A percentile compares a stretch with the other conserved stretches of the same genome.
phyloP scores from a whole-genome alignment of 2,113 vertebrate species.

The Bubo bubo region DNA sequence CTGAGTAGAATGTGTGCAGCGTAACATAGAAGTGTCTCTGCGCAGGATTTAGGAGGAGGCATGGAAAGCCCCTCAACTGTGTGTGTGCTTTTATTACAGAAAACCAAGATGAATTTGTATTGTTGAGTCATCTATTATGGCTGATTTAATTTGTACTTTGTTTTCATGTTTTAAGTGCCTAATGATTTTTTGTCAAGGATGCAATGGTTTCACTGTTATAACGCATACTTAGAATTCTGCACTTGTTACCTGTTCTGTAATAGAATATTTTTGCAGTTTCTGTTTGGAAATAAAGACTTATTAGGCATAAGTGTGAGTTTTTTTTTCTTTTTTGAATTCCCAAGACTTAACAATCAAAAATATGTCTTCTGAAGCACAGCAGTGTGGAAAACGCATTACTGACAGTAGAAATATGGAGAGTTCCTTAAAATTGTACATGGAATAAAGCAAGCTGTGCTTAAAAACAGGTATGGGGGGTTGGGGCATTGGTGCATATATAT shows the following conservation, averaged over 20 bases:
- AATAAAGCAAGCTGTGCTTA: not conserved
- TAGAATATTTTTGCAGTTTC: constrained; percentile 70
- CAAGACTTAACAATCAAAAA: not conserved
- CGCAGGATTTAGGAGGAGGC: constrained; percentile 43
- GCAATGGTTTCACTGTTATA: constrained; percentile 31
- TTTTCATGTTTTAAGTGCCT: constrained; percentile 68
- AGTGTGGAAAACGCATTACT: not conserved
- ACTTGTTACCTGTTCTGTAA: constrained; percentile 60
- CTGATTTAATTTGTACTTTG: constrained; percentile 41
- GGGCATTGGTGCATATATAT: not conserved
- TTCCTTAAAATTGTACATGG: not conserved
- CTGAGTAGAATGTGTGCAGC: constrained; percentile 9
- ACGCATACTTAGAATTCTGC: constrained; percentile 26
- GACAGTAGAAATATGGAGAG: not conserved
- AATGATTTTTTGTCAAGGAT: constrained; percentile 52
- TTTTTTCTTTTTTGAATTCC: not conserved
- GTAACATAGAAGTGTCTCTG: constrained; percentile 8
- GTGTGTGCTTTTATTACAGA: constrained; percentile 46
- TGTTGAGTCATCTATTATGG: constrained; percentile 14
- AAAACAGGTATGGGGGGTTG: not conserved
- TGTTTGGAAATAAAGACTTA: constrained; percentile 63
- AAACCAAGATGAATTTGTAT: not conserved
- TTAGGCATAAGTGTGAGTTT: constrained; percentile 8
- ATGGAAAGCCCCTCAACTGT: not conserved
- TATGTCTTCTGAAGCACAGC: not conserved